These are phyloP conservation scores for Camelus bactrianus DNA, from an alignment of 2,113 vertebrate species.

Conservation along the genomic window DNA sequence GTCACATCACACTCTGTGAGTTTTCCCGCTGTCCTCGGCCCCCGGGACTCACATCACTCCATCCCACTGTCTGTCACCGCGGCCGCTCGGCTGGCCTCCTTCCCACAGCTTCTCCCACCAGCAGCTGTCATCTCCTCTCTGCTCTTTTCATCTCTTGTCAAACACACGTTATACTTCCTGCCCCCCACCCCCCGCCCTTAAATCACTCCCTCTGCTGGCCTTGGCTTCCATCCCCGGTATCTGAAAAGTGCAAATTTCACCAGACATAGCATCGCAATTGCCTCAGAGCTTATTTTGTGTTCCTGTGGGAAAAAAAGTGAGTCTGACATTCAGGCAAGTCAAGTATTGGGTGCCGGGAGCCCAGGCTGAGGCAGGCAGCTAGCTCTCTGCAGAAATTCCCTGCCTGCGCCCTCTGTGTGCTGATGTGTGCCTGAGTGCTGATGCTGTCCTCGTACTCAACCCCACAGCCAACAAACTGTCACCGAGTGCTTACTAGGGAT, in stretches of 20 bases:
- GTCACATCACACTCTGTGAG: background rate
- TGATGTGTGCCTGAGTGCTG: background rate
- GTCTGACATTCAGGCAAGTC: constrained; percentile 55
- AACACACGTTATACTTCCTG: constrained; percentile 51
- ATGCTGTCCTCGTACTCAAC: background rate
- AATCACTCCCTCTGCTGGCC: constrained; percentile 46
- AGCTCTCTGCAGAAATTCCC: background rate
- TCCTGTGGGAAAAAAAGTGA: background rate
- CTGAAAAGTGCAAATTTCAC: constrained; percentile 38
- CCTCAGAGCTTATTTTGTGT: constrained; percentile 34
- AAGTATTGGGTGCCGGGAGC: background rate
- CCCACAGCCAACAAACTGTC: background rate
- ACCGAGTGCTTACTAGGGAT: background rate
- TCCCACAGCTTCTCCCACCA: constrained; percentile 55
- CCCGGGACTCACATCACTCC: background rate
- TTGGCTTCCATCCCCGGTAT: constrained; percentile 28
- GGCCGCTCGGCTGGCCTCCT: background rate
- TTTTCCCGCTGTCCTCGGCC: background rate
- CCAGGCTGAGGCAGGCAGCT: background rate
- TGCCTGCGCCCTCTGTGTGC: background rate
- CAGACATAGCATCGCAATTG: background rate
- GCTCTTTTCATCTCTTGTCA: constrained; percentile 75
- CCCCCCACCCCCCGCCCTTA: background rate
- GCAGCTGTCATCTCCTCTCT: constrained; percentile 68
- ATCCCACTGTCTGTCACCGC: constrained; percentile 65